Base-by-base conservation (phyloP, 2,113 vertebrate species). In the Candoia aspera region DNA sequence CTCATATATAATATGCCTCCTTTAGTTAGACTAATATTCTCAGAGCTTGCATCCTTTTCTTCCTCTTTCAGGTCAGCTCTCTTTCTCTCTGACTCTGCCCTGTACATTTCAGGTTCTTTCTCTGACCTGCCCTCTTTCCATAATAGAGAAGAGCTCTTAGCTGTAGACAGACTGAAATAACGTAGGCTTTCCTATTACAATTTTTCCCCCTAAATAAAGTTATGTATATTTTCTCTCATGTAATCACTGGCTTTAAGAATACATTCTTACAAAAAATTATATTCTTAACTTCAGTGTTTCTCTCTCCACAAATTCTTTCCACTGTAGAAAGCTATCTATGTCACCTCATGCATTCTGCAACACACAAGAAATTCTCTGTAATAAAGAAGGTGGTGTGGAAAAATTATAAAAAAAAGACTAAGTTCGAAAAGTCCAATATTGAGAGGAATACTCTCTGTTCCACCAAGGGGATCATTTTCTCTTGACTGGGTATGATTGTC, bases 401-500 rank as follows among this genome's bases (percentile, higher is more conserved):
- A 92, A 21, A 49, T 24, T 55, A 8, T 29, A 12, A 2, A 1
- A 9, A 62, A 23, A 29, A 33, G 24, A 59, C 13, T 15, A 62
- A 54, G 23, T 84, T 23, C 54, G 68, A 59, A 88, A 83, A 49
- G 24, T 10, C 49, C 33, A 55, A 62, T 26, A 29, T 17, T n/a
- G 12, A 55, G 73, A 83, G 64, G 57, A 42, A 55, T 79, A 10
- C 29, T 94, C 91, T 94, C 93, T 87, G 88, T 90, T 95, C 94
- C 87, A 84, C 23, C 91, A 55, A 26, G 53, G n/a, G 89, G 37
- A 90, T 86, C 85, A 8, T 17, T 86, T 64, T 91, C 89, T 58
- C 84, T 93, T 54, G 95, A 91, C 79, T 93, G 86, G 91, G 91
- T 91, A 93, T 94, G 95, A 94, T 86, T 4, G 33, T 92, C 93